Conservation (phyloP, 2,113 vertebrate genomes). For the Syngnathus floridae region DNA sequence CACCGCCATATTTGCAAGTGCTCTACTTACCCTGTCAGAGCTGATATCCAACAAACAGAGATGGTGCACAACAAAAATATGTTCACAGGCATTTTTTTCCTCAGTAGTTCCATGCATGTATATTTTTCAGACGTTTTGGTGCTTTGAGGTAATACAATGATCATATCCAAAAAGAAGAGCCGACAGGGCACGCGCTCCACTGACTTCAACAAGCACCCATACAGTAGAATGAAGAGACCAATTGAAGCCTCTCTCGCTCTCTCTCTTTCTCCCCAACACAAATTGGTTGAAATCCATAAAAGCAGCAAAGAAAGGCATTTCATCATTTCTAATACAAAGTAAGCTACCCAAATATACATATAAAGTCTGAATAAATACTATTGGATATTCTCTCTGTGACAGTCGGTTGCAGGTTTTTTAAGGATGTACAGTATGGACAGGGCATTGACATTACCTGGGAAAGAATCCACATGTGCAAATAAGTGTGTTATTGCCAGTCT, state of each 20-base stretch:
- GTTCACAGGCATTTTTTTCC: slow-evolving; percentile 45
- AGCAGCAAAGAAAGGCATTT: slow-evolving; percentile 74
- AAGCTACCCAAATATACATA: slow-evolving; percentile 80
- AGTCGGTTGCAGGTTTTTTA: slow-evolving; percentile 49
- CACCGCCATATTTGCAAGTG: slow-evolving; percentile 38
- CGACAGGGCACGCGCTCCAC: slow-evolving; percentile 17
- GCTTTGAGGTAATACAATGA: slow-evolving; percentile 74
- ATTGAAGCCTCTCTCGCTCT: background rate
- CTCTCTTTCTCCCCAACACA: slow-evolving; percentile 39
- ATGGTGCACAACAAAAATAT: slow-evolving; percentile 28
- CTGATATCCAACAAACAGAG: background rate
- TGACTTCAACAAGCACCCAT: slow-evolving; percentile 61
- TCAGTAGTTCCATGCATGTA: slow-evolving; percentile 61
- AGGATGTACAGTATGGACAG: slow-evolving; percentile 49
- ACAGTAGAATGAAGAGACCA: slow-evolving; percentile 47
- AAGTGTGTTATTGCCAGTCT: slow-evolving; percentile 67
- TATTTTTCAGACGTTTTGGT: slow-evolving; percentile 44
- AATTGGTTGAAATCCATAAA: slow-evolving; percentile 67
- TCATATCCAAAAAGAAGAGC: slow-evolving; percentile 41
- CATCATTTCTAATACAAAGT: slow-evolving; percentile 71
- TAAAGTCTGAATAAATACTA: slow-evolving; percentile 76
- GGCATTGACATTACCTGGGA: slow-evolving; percentile 70
- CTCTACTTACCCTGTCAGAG: slow-evolving; percentile 43
- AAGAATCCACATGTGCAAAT: slow-evolving; percentile 82
- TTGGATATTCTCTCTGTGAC: slow-evolving; percentile 62